Conservation (phyloP, 2,888 invertebrate species). For the Gasteruption jaculator region DNA sequence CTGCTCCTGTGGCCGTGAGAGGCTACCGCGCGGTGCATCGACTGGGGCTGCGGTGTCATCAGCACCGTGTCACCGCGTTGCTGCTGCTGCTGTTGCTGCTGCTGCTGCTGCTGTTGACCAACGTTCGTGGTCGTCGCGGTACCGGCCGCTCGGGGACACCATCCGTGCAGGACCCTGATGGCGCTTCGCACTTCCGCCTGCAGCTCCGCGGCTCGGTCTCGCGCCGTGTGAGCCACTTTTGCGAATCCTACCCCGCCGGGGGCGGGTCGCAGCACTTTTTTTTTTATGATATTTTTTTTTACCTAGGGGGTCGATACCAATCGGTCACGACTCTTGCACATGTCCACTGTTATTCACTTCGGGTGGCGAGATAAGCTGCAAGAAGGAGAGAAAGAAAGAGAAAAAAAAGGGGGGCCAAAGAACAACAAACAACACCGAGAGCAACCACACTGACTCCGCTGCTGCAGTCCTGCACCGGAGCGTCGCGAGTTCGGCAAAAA, state of each 20-base stretch:
- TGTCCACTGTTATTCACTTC: no score
- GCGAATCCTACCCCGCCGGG: conserved; percentile 26
- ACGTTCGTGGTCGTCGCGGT: conserved; percentile 16
- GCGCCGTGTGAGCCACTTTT: conserved; percentile 48
- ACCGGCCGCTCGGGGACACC: conserved; percentile 43
- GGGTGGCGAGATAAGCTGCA: no score
- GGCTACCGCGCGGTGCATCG: not conserved
- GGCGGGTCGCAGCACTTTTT: conserved; percentile 28
- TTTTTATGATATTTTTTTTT: conserved; percentile 16
- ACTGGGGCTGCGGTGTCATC: conserved; percentile 47
- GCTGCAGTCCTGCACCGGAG: not conserved
- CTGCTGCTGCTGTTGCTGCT: conserved; percentile 20
- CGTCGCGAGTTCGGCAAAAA: not conserved
- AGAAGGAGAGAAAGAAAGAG: no score
- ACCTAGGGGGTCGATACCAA: conserved; percentile 8
- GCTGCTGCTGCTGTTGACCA: conserved; percentile 21
- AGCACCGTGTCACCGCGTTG: conserved; percentile 51
- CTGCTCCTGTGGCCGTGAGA: no score
- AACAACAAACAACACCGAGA: not conserved
- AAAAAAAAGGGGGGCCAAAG: not conserved
- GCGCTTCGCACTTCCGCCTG: conserved; percentile 50
- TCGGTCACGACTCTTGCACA: not conserved
- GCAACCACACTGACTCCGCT: not conserved
- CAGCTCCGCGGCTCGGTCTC: conserved; percentile 44
- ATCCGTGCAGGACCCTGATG: conserved; percentile 48